Percentiles rank a stretch among this genome's conserved stretches.
phyloP scores from a whole-genome alignment of 2,888 invertebrate genomes.

The Bunonema sp. region DNA sequence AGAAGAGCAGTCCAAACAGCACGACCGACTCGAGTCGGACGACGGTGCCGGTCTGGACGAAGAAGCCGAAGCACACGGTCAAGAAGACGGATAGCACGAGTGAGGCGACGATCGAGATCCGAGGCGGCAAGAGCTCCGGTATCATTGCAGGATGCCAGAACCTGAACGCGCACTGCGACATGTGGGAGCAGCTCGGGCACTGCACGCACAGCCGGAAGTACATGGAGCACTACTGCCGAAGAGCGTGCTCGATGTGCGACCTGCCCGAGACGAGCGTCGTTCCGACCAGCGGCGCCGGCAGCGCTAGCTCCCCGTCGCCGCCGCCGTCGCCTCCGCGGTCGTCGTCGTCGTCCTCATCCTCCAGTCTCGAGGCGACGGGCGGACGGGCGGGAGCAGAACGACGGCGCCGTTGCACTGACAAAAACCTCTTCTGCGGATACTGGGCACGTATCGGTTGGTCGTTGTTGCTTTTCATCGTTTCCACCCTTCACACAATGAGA shows the following conservation, averaged over 20 bases:
- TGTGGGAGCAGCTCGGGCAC: conserved; percentile 45
- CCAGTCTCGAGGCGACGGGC: conserved; percentile 4
- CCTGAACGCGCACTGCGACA: conserved; percentile 43
- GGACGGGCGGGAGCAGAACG: conserved; percentile 5
- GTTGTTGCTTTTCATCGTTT: too few species aligned
- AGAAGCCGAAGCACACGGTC: neutral
- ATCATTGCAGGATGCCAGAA: conserved; percentile 33
- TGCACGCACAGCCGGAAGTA: conserved; percentile 43
- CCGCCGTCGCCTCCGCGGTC: too few species aligned
- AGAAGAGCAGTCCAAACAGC: conserved; percentile 1
- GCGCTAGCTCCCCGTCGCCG: too few species aligned
- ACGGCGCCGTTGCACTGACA: conserved; percentile 24
- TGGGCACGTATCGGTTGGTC: conserved; percentile 44
- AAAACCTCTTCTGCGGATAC: conserved; percentile 44
- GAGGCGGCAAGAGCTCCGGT: neutral
- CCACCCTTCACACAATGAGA: too few species aligned
- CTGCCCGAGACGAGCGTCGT: too few species aligned
- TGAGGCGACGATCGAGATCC: neutral
- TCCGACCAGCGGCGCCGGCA: too few species aligned
- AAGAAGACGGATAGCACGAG: conserved; percentile 3
- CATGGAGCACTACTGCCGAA: conserved; percentile 43
- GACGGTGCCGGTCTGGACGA: too few species aligned
- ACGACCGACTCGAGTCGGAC: too few species aligned
- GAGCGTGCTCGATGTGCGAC: conserved; percentile 23
- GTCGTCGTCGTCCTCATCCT: conserved; percentile 2